Conservation (phyloP, 2,113 vertebrate species). For the Hiodon tergisus region DNA sequence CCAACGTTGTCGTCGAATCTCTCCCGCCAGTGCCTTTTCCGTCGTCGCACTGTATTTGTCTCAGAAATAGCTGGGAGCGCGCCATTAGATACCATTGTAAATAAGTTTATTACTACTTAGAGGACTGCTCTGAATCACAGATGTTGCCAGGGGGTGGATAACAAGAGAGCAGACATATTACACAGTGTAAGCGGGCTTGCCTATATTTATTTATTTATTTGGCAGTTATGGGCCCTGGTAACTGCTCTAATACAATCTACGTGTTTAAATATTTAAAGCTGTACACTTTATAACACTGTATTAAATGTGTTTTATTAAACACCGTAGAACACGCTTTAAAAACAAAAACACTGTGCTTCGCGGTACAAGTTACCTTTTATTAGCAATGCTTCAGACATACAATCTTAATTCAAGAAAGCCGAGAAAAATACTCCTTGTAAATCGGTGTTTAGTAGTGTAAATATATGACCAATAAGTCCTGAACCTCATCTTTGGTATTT, state of each 20-base stretch:
- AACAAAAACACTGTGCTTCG: too few relatives aligned
- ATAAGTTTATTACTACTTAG: conserved; percentile 99
- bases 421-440: too few relatives aligned
- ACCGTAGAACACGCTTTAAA: too few relatives aligned
- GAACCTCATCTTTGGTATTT: too few relatives aligned
- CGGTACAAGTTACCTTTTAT: neutral
- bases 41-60: conserved; percentile 75
- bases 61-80: conserved; percentile 88
- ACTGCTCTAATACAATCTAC: neutral
- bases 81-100: conserved; percentile 90
- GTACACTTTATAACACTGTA: neutral
- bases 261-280: conserved; percentile 5
- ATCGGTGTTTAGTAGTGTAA: too few relatives aligned
- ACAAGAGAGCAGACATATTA: conserved; percentile 53
- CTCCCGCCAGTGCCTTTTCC: conserved; percentile 76
- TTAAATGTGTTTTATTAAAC: neutral
- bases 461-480: too few relatives aligned
- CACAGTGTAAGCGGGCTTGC: conserved; percentile 34
- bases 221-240: neutral
- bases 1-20: conserved; percentile 96
- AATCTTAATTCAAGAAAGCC: too few relatives aligned
- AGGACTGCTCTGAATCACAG: conserved; percentile 98
- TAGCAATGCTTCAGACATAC: neutral
- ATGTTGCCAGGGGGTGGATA: conserved; percentile 89
- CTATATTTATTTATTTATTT: conserved; percentile 42